Conservation (phyloP, 2,113 vertebrate genomes). For the Daubentonia madagascariensis region DNA sequence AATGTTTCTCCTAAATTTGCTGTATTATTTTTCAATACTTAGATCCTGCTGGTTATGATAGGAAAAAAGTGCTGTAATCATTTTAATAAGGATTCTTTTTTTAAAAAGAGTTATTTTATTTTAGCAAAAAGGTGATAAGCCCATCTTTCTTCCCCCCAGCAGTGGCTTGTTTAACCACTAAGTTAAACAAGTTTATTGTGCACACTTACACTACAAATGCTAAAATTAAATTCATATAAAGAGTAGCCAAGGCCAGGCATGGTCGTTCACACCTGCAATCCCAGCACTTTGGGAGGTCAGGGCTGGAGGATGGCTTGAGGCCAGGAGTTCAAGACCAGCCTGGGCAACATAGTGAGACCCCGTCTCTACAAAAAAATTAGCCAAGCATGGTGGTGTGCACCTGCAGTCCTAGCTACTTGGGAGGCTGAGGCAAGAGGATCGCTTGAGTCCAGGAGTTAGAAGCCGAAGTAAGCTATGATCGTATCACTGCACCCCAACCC, state of each 20-base stretch:
- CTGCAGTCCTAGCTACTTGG: too few species aligned
- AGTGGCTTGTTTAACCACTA: neutral
- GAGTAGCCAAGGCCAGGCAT: neutral
- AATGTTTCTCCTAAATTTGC: neutral
- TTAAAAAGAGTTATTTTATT: neutral
- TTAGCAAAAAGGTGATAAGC: neutral
- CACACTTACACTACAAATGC: neutral
- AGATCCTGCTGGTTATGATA: neutral
- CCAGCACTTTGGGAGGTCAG: neutral
- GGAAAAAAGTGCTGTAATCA: neutral
- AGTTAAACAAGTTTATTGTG: neutral
- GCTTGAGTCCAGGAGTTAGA: too few species aligned
- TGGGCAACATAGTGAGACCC: neutral
- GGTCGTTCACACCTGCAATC: neutral
- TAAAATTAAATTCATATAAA: neutral
- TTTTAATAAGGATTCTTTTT: neutral
- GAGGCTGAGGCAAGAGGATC: too few species aligned
- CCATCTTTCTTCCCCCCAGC: neutral
- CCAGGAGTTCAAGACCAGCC: too few species aligned
- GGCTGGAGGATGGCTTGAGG: too few species aligned
- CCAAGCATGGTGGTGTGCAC: too few species aligned
- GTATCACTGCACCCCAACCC: too few species aligned
- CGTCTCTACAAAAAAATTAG: neutral
- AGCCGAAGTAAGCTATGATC: too few species aligned
- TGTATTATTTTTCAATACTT: neutral